A percentile compares a stretch with the other conserved stretches of the same genome.
These are phyloP conservation scores for Lamprologus ornatipinnis DNA, from an alignment of 2,113 vertebrate genomes.

Conservation along the genomic window DNA sequence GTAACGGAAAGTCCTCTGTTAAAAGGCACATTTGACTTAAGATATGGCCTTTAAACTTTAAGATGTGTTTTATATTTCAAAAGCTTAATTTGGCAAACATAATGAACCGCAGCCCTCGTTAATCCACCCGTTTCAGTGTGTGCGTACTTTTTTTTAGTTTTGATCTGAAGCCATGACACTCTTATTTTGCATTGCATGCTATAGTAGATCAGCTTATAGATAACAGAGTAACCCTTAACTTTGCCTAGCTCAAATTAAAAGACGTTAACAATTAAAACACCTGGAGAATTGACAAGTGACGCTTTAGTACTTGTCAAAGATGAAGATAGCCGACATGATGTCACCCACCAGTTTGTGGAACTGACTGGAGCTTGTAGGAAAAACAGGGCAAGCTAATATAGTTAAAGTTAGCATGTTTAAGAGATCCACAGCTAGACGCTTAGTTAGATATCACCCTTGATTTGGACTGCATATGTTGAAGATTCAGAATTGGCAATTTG, in stretches of 20 bases:
- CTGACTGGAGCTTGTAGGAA: background rate
- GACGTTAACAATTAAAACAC: background rate
- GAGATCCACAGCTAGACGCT: background rate
- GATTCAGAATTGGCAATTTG: background rate
- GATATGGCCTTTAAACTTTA: background rate
- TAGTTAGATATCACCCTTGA: fast-evolving
- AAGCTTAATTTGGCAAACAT: background rate
- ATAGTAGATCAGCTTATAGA: background rate
- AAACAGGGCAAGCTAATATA: fast-evolving
- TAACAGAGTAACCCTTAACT: background rate
- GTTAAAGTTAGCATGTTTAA: background rate
- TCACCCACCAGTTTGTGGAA: background rate
- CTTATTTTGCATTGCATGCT: background rate
- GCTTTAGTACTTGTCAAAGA: background rate
- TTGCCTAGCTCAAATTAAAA: fast-evolving
- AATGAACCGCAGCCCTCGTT: background rate
- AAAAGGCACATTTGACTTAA: background rate
- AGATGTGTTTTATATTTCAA: background rate
- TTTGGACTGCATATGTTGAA: background rate
- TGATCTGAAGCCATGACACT: background rate
- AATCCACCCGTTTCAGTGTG: background rate
- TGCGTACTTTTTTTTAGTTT: background rate
- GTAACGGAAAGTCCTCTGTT: background rate
- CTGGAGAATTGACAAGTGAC: background rate
- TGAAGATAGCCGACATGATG: background rate